Base-by-base conservation (phyloP, 2,797 vertebrate genomes). In the Aplochiton taeniatus region DNA sequence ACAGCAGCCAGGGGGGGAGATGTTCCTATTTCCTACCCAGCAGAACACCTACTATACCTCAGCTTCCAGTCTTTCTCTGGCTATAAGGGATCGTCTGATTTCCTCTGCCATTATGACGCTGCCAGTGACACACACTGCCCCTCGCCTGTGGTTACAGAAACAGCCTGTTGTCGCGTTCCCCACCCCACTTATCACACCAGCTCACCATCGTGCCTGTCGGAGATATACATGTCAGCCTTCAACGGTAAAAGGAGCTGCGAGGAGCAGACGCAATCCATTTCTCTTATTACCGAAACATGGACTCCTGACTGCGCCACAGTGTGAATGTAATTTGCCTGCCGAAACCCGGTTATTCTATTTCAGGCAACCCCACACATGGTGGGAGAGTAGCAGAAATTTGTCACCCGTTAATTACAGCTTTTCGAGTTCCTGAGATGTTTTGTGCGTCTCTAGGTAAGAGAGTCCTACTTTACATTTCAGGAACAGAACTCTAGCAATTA, bases 381-480 rank as follows among this genome's bases (percentile, higher is more conserved):
- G 86, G 85, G 88, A 84, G 89, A 86, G 75, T 77, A 89, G 83
- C 78, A 82, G 84, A 82, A 82, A 90, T 88, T 87, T 90, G 87
- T 87, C 89, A 89, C 83, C 84, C 83, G 82, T 89, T 92, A 90
- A 91, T 91, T 90, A 85, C 86, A 86, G 87, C 83, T 81, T 90
- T 31, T 90, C 85, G 82, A 82, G 81, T 82, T 84, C 80, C 84
- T 71, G 75, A 80, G 84, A 87, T 84, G 81, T 83, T 76, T 80
- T 74, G 78, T 78, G 76, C 80, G 75, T 86, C 80, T 83, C 70
- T 88, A 89, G 80, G 87, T 90, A 85, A 82, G 48, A 54, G 79
- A 83, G 77, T 75, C 76, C 75, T 78, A 76, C 81, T 86, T 85
- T 81, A 75, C 81, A 81, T 86, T 85, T 81, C 69, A 78, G 72